phyloP scores from a whole-genome alignment of 2,797 vertebrate species.

The Halcyon smyrnensis region DNA sequence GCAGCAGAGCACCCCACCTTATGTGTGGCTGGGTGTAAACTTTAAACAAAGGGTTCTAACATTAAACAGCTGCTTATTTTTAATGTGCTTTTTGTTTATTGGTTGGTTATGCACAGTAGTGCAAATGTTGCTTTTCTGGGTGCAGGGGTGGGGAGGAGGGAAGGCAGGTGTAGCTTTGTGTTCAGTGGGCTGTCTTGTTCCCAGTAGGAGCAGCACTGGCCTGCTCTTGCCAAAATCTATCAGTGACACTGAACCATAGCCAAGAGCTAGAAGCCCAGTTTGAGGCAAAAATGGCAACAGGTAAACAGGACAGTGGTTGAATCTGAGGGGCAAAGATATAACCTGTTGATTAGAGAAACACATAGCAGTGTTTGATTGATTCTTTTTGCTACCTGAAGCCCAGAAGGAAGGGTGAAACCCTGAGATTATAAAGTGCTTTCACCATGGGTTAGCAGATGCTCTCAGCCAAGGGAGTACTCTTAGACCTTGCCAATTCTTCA shows the following conservation, averaged over 20 bases:
- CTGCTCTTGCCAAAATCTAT: neutral
- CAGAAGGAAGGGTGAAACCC: neutral
- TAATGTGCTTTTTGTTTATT: neutral
- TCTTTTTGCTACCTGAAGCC: neutral
- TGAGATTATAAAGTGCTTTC: constrained; percentile 10
- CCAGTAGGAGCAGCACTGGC: neutral
- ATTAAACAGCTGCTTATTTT: neutral
- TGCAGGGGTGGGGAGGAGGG: neutral
- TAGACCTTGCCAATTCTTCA: constrained; percentile 57
- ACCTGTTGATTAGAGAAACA: neutral
- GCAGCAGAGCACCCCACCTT: neutral
- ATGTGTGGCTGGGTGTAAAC: neutral
- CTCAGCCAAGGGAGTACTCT: constrained; percentile 42
- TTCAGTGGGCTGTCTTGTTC: neutral
- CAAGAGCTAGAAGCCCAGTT: neutral
- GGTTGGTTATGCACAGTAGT: neutral
- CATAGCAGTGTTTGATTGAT: neutral
- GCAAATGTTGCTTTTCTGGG: neutral
- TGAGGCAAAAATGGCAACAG: neutral
- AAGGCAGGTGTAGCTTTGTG: neutral
- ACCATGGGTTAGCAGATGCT: constrained; percentile 41
- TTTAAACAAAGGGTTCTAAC: neutral
- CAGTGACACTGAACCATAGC: neutral
- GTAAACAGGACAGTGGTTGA: neutral
- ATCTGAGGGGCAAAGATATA: neutral